Base-by-base conservation (phyloP, 2,797 vertebrate genomes). In the Champsocephalus gunnari region DNA sequence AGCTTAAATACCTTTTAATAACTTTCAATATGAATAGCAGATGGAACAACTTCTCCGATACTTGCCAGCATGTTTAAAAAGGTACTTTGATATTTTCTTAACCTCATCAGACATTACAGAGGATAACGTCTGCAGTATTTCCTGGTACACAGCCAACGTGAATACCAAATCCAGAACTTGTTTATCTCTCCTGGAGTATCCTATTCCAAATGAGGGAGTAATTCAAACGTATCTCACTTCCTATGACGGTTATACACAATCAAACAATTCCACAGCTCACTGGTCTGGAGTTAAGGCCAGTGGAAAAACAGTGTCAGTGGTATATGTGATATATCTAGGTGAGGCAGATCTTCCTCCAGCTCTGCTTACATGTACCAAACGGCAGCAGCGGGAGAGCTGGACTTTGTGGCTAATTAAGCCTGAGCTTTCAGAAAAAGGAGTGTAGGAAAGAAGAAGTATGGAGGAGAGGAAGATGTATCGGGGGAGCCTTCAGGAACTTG, bases 401-500 rank as follows among this genome's bases (percentile, higher is more conserved):
- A 76, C 57, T 38, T 62, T 72, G 71, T 38, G 71, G 58, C 55
- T 80, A 77, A 84, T 85, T 72, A 69, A 75, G 38, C 47, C 19
- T 4, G 62, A 80, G 43, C 55, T 43, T 21, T 48, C 41, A 77
- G 71, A 67, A 73, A 34, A 80, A 56, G 3, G 3, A 64, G 65
- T 3, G 10, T 59, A 78, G 71, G 59, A 32, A 57, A n/a, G 51
- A 57, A 41, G 34, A 49, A 50, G 66, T 9, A 59, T 44, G 72
- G 72, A 84, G 79, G 81, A 88, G 87, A 71, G 74, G 76, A 82
- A 74, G 47, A 59, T 54, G 55, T 68, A 54, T 87, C 86, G 71
- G 72, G 91, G 90, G 90, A 93, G 82, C 73, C 41, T 60, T 91
- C 82, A 87, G 83, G 75, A 93, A 90, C 85, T 93, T 94, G 93